Conservation (phyloP, 2,888 invertebrate genomes). For the Acleris laterana region DNA sequence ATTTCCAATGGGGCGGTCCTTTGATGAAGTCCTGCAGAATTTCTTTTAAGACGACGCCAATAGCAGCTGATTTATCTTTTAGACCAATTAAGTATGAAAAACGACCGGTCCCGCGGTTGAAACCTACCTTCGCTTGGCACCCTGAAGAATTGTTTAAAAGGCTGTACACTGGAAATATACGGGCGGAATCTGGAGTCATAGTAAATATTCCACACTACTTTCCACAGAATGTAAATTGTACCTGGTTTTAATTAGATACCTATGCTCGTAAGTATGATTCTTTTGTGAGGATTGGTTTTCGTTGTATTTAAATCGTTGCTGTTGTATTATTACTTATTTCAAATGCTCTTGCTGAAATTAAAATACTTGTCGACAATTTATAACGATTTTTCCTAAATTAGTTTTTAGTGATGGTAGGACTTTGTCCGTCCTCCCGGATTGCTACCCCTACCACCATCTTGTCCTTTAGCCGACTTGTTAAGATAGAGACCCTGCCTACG, state of each 20-base stretch:
- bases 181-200: slow-evolving; percentile 48
- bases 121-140: slow-evolving; percentile 40
- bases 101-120: slow-evolving; percentile 42
- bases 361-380: too few relatives aligned
- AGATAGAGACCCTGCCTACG: too few relatives aligned
- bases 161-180: slow-evolving; percentile 51
- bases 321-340: too few relatives aligned
- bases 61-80: slow-evolving; percentile 49
- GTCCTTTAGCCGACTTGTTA: too few relatives aligned
- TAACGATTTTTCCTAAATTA: too few relatives aligned
- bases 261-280: too few relatives aligned
- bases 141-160: slow-evolving; percentile 42
- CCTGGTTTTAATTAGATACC: slow-evolving; percentile 29
- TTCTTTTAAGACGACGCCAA: slow-evolving; percentile 63
- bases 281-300: too few relatives aligned
- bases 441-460: too few relatives aligned
- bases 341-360: too few relatives aligned
- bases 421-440: too few relatives aligned
- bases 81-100: slow-evolving; percentile 41
- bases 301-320: too few relatives aligned
- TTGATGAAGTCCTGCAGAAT: slow-evolving; percentile 55
- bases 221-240: slow-evolving; percentile 23
- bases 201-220: slow-evolving; percentile 39
- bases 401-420: too few relatives aligned
- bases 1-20: slow-evolving; percentile 61